Conservation (phyloP, 2,113 vertebrate genomes). For the Micromys minutus region DNA sequence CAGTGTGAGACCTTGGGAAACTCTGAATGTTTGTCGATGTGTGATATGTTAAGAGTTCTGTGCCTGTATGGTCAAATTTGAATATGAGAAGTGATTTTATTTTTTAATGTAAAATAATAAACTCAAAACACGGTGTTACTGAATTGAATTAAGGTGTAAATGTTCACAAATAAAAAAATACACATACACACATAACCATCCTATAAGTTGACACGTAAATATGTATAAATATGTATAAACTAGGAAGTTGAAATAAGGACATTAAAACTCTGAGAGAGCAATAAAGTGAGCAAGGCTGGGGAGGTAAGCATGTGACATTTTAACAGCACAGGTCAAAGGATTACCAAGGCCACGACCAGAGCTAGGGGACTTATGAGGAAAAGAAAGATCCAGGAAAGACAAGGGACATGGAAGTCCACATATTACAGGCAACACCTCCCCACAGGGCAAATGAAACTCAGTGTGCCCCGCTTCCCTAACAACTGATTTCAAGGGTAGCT, state of each 20-base stretch:
- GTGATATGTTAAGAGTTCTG: conserved; percentile 43
- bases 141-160: conserved; percentile 32
- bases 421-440: not conserved
- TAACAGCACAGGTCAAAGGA: not conserved
- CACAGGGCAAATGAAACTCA: not conserved
- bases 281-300: not conserved
- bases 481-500: not conserved
- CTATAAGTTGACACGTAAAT: not conserved
- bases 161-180: not conserved
- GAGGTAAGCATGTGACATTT: not conserved
- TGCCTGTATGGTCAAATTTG: not conserved
- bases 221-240: not conserved
- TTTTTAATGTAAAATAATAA: not conserved
- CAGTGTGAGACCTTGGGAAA: not conserved
- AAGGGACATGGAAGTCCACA: not conserved
- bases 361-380: not conserved
- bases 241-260: not conserved
- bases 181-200: not conserved
- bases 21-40: not conserved
- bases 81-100: conserved; percentile 6
- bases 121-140: not conserved
- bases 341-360: not conserved
- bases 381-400: not conserved
- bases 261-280: not conserved
- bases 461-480: not conserved